Conservation (phyloP, 2,113 vertebrate species). For the Psittacula cyanocephala region DNA sequence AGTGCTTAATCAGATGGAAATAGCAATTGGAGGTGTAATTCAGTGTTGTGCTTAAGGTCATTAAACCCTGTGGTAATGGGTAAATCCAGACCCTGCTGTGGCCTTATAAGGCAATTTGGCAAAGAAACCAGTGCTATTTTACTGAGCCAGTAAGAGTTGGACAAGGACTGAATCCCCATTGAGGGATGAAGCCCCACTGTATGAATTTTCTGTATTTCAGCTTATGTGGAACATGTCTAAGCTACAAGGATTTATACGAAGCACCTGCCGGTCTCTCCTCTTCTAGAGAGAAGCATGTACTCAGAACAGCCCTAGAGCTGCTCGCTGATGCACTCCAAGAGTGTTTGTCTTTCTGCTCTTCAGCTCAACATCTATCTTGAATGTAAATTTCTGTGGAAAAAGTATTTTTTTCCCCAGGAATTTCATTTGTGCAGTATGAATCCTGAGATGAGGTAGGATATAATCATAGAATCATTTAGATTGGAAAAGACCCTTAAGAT, state of each 20-base stretch:
- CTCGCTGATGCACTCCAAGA: background rate
- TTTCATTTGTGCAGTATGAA: background rate
- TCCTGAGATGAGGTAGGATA: background rate
- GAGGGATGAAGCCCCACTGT: background rate
- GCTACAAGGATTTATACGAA: background rate
- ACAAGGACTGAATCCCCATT: background rate
- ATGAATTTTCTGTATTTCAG: background rate
- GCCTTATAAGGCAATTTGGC: constrained; percentile 7
- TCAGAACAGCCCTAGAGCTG: background rate
- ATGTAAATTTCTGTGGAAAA: background rate
- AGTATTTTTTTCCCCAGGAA: background rate
- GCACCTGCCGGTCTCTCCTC: background rate
- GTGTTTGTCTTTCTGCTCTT: background rate
- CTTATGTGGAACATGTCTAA: background rate
- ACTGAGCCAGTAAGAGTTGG: accelerated
- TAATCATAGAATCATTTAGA: background rate
- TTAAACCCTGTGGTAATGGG: constrained; percentile 8
- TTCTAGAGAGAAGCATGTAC: background rate
- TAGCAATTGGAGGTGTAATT: constrained; percentile 34
- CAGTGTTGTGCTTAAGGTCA: constrained; percentile 26
- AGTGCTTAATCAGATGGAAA: constrained; percentile 33
- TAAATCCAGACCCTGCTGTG: constrained; percentile 20
- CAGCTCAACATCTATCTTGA: background rate
- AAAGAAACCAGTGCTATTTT: background rate
- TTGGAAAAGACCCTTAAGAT: background rate